Conservation (phyloP, 2,113 vertebrate species). For the Rhombomys opimus region DNA sequence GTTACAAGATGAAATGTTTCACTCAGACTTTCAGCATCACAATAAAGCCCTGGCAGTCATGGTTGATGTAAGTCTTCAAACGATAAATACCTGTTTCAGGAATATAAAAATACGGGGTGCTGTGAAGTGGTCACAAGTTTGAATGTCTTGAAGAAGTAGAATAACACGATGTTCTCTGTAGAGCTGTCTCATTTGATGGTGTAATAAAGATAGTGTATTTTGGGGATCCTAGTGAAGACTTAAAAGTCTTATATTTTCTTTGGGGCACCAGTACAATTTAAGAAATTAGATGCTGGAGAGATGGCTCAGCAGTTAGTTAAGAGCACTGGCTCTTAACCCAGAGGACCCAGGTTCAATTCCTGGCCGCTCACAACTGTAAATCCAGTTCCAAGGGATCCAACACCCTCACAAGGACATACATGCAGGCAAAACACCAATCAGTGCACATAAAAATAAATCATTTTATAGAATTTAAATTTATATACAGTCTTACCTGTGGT, state of each 20-base stretch:
- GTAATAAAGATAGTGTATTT: neutral
- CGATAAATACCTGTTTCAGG: neutral
- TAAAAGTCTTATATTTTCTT: slow-evolving; percentile 15
- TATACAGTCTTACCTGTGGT: slow-evolving; percentile 49
- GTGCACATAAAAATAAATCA: no score
- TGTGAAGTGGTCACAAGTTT: slow-evolving; percentile 32
- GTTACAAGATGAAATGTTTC: slow-evolving; percentile 98
- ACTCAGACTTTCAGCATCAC: slow-evolving; percentile 97
- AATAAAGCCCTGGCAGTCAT: slow-evolving; percentile 96
- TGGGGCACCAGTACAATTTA: slow-evolving; percentile 23
- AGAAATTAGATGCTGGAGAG: neutral
- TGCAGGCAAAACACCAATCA: no score
- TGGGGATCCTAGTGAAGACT: neutral
- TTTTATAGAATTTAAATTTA: slow-evolving; percentile 31
- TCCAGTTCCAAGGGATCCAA: no score
- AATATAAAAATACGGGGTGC: neutral
- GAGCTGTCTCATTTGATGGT: neutral
- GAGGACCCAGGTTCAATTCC: no score
- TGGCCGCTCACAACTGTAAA: no score
- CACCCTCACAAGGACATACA: no score
- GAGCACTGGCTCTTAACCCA: no score
- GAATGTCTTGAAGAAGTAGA: slow-evolving; percentile 29
- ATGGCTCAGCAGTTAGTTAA: no score
- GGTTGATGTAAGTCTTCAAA: slow-evolving; percentile 92
- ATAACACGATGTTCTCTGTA: slow-evolving; percentile 4